Percentiles rank a stretch among this genome's conserved stretches.
phyloP scores from a whole-genome alignment of 2,113 vertebrate genomes.

The Poecile atricapillus region DNA sequence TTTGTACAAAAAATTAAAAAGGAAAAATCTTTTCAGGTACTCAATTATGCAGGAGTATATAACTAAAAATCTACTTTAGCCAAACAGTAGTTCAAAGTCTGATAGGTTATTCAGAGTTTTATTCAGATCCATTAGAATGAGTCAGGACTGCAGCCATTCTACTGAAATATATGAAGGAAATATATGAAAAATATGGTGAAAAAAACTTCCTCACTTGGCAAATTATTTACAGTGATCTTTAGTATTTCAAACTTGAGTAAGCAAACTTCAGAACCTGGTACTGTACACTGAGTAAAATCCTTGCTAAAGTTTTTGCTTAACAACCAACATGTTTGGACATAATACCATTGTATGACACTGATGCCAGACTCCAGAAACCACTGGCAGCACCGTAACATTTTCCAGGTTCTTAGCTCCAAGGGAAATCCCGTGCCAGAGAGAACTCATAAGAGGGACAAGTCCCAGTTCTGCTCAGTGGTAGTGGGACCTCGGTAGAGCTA shows the following conservation, averaged over 20 bases:
- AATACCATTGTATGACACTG: neutral
- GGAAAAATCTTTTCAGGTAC: neutral
- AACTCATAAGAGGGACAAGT: fast-evolving
- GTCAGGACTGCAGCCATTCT: neutral
- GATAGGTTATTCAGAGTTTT: neutral
- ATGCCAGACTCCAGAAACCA: neutral
- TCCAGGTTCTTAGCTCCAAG: neutral
- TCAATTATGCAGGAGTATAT: neutral
- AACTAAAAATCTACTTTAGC: neutral
- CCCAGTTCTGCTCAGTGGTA: neutral
- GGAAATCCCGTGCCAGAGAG: neutral
- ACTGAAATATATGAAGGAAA: neutral
- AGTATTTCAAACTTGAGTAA: neutral
- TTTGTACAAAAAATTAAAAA: neutral
- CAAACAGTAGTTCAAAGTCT: neutral
- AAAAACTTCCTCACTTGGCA: neutral
- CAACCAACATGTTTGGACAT: neutral
- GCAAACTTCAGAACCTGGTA: neutral
- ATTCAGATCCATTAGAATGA: neutral
- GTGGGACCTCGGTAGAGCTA: neutral
- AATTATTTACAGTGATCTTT: neutral
- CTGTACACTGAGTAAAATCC: neutral
- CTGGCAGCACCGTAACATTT: neutral
- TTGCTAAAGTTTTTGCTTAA: neutral
- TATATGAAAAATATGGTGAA: neutral